These are phyloP conservation scores for Diabrotica undecimpunctata DNA, from an alignment of 1,140 invertebrate genomes.

Conservation along the genomic window DNA sequence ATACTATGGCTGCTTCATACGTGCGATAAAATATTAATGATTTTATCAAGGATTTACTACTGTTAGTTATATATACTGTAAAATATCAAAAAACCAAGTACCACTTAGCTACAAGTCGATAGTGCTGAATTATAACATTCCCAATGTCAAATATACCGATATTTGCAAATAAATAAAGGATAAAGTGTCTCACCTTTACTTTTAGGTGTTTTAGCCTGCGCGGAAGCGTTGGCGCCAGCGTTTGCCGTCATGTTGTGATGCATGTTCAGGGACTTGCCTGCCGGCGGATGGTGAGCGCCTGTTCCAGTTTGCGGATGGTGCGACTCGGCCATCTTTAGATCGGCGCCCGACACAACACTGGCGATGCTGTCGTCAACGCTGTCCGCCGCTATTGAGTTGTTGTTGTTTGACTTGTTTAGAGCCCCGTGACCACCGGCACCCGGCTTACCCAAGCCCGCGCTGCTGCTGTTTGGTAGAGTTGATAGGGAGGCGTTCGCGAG, in stretches of 20 bases:
- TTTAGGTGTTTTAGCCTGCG: slow-evolving; percentile 50
- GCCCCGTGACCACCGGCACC: slow-evolving; percentile 52
- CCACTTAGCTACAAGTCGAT: no score
- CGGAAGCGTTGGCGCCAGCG: slow-evolving; percentile 42
- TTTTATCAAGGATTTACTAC: no score
- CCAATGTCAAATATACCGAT: no score
- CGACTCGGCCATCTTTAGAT: slow-evolving; percentile 53
- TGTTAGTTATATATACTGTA: no score
- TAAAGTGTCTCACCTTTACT: slow-evolving; percentile 50
- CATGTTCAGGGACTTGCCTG: slow-evolving; percentile 40
- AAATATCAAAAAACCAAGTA: no score
- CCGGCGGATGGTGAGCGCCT: slow-evolving; percentile 42
- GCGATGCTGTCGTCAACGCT: slow-evolving; percentile 56
- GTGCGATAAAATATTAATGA: no score
- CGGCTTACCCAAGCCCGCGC: slow-evolving; percentile 46
- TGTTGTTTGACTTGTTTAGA: slow-evolving; percentile 54
- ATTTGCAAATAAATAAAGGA: neutral
- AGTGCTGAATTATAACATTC: no score
- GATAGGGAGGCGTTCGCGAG: slow-evolving; percentile 3
- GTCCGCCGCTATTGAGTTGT: slow-evolving; percentile 50
- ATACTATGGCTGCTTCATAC: no score
- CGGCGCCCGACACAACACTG: slow-evolving; percentile 52
- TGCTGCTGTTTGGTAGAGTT: slow-evolving; percentile 45
- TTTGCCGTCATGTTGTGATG: slow-evolving; percentile 45
- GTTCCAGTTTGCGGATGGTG: slow-evolving; percentile 33